Evolutionary conservation across 2,113 vertebrate genomes (phyloP).

Genomic region (Ptilorrhoa leucosticta): DNA sequence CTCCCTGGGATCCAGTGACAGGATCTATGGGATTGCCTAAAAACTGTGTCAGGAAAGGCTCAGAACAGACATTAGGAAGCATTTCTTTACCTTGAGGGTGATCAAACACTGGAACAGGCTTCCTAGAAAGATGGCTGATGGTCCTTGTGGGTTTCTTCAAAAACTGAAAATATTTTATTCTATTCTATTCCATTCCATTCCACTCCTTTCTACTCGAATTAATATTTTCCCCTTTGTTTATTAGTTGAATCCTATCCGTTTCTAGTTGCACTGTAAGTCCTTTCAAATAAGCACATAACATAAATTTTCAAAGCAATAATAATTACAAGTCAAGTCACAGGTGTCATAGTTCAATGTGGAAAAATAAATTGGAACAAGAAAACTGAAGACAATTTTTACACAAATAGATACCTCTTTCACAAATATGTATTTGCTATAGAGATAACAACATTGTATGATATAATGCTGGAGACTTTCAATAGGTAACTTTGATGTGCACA

Average conservation of each 20-base stretch:
- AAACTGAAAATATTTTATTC: not conserved
- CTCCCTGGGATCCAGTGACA: not conserved
- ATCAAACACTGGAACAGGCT: not conserved
- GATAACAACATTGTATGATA: not conserved
- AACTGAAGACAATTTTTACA: not conserved
- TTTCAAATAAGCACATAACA: not conserved
- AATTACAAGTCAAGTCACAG: not conserved
- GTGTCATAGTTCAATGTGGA: not conserved
- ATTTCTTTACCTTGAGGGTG: not conserved
- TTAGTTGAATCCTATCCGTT: not conserved
- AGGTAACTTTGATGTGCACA: not conserved
- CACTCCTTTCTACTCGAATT: not conserved
- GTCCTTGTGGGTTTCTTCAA: not conserved
- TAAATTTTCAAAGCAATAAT: not conserved
- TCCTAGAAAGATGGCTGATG: not conserved
- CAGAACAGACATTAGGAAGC: not conserved
- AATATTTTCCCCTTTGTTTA: not conserved
- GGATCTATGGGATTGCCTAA: accelerated
- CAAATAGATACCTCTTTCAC: not conserved
- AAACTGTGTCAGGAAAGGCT: not conserved
- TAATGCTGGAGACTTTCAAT: not conserved
- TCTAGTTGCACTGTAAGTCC: not conserved
- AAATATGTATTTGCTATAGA: not conserved
- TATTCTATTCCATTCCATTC: too few species aligned
- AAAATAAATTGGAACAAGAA: not conserved